Base-by-base conservation (phyloP, 2,113 vertebrate species). In the Drymodes brunneopygia region DNA sequence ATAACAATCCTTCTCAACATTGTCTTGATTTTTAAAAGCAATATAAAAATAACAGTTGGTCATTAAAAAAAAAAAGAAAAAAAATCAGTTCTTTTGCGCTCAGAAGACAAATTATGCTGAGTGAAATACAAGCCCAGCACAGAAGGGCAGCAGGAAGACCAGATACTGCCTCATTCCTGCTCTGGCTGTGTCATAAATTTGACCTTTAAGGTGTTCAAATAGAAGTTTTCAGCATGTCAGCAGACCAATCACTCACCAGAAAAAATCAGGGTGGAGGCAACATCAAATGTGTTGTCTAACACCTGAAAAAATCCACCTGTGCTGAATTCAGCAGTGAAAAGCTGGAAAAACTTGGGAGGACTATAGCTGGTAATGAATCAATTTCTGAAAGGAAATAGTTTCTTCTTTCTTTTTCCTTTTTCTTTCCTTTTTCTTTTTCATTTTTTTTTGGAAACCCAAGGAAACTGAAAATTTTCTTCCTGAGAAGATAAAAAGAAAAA, bases 21-120 rank as follows among this genome's bases (percentile, higher is more conserved):
- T 70, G 66, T 40, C 50, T 82, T 75, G 29, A 36, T 86, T 88
- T 91, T 82, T 31, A 69, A 91, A 94, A 88, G 27, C 16, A 72
- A 85, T 44, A 73, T 15, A 50, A 94, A 91, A 88, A 61, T 57
- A 84, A 42, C 10, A 50, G 5, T 74, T 90, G 75, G 23, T 35
- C 28, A 65, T 3, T 14, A 70, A 71, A 51, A n/a, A 38, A 16
- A 28, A 24, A 12, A 8, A 10, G 18, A 28, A 14, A 27, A 22
- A 17, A 23, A 70, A 56, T 2, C 3, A 11, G 15, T 16, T 13
- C 11, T 16, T 81, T 86, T 42, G 21, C 58, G 24, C 25, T 86
- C 51, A 67, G 60, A 91, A 77, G 14, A 62, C 1, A 5, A 94
- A 62, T 78, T 73, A 61, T 44, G 42, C 25, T 48, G 42, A 73